Base-by-base conservation (phyloP, 1,140 invertebrate genomes). In the Psix sp. region DNA sequence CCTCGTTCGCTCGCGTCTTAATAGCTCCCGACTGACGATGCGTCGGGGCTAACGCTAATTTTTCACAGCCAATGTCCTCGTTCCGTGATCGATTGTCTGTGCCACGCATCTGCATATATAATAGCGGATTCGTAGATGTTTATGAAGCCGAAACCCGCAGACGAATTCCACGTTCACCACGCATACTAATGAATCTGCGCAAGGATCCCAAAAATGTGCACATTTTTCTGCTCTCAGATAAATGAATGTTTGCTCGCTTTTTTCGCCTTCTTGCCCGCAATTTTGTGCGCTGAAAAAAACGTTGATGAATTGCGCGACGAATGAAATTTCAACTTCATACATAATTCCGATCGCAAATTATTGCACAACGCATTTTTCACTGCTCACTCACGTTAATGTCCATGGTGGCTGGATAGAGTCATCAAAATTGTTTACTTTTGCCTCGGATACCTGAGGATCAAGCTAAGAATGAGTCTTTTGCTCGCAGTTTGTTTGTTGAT, bases 91-190 rank as follows among this genome's bases (percentile, higher is more conserved):
- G 65, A 68, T 68, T 39, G 52, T 57, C 45, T 15, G 39, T 35
- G 39, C 0, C 5, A 21, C 18, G 18, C 5, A 42, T 17, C 17
- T 18, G 13, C n/a, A 33, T 35, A 35, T 35, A 35, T 3, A 35
- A 57, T 33, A 24, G 43, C 13, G 16, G 18, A 46, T 43, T 9
- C 56, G 20, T 18, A 49, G 48, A 36, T 62, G 57, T 71, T 71
- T 71, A 71, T 71, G 63, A 71, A 62, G 42, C 49, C 57, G 11
- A n/a, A 48, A 39, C 35, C 49, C 40, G 35, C 67, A 62, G 57
- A 60, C 66, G 66, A 63, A 62, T 62, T 71, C 57, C 67, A 49
- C 57, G 57, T 71, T 43, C 46, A 42, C 43, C 40, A 57, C 29
- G 54, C 66, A 70, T 70, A 70, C 56, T 62, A 62, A 70, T 70